A percentile compares a stretch with the other conserved stretches of the same genome.
Conservation (phyloP, 1,140 invertebrate genomes). For the Mamestra configurata region DNA sequence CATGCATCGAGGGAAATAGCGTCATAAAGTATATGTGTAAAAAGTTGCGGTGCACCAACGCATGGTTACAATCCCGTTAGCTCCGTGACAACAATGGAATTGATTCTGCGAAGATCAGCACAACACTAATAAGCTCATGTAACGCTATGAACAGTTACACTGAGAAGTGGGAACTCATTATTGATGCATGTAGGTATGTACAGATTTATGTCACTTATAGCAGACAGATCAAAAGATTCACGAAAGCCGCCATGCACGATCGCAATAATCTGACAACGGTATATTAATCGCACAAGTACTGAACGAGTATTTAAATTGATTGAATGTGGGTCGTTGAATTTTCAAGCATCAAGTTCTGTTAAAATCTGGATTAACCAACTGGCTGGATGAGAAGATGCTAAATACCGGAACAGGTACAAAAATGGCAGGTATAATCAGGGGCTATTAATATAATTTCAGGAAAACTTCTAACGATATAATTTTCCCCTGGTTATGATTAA, state of each 20-base stretch:
- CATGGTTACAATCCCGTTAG: constrained; percentile 31
- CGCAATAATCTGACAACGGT: constrained; percentile 44
- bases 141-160: constrained; percentile 30
- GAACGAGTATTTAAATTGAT: constrained; percentile 37
- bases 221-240: constrained; percentile 17
- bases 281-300: constrained; percentile 27
- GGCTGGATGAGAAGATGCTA: too few species aligned
- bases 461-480: too few species aligned
- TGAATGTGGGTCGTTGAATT: constrained; percentile 30
- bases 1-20: constrained; percentile 28
- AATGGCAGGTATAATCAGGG: too few species aligned
- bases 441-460: too few species aligned
- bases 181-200: constrained; percentile 12
- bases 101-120: constrained; percentile 19
- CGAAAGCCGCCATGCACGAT: constrained; percentile 31
- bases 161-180: constrained; percentile 24
- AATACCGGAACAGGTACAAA: too few species aligned
- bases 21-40: constrained; percentile 17
- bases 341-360: not conserved
- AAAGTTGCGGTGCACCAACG: constrained; percentile 45
- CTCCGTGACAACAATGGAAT: constrained; percentile 48
- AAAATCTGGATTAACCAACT: too few species aligned
- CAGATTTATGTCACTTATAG: constrained; percentile 43
- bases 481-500: not conserved
- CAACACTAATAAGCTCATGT: constrained; percentile 32